Percentiles rank a stretch among this genome's conserved stretches.
Evolutionary conservation across 2,113 vertebrate species (phyloP).

Genomic region (Condylura cristata): DNA sequence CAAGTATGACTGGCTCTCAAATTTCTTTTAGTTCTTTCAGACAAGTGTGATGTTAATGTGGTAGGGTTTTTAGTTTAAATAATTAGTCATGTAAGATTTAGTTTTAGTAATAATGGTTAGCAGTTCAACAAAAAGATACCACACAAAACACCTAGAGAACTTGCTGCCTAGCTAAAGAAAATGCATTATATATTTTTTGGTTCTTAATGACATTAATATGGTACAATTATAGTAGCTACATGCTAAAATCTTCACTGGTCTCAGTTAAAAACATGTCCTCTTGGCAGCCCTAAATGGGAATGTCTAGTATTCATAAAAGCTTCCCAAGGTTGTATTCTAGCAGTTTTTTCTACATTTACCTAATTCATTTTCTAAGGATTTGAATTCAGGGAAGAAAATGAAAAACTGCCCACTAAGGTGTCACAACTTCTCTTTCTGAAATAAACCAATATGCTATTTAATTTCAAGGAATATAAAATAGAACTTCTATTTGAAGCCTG

Average conservation of each 20-base stretch:
- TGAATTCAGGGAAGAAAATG: conserved; percentile 58
- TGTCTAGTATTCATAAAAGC: not conserved
- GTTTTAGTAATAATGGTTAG: not conserved
- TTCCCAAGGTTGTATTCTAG: not conserved
- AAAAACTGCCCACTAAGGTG: conserved; percentile 42
- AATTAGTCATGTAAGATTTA: not conserved
- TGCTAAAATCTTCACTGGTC: conserved; percentile 1
- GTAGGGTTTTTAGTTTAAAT: not conserved
- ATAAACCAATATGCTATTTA: conserved; percentile 42
- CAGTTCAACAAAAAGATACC: not conserved
- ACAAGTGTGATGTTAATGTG: not conserved
- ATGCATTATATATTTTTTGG: not conserved
- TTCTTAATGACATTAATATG: not conserved
- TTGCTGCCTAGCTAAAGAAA: not conserved
- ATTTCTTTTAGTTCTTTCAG: conserved; percentile 12
- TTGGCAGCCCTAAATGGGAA: not conserved
- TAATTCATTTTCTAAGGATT: conserved; percentile 66
- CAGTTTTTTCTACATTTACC: not conserved
- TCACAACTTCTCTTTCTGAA: not conserved
- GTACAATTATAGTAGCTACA: not conserved
- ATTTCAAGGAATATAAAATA: conserved; percentile 56
- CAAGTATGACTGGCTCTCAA: not conserved
- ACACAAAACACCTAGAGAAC: not conserved
- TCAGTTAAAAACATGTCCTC: not conserved
- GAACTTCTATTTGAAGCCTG: not conserved